Conservation (phyloP, 2,888 invertebrate genomes). For the Cacoxenus indagator region DNA sequence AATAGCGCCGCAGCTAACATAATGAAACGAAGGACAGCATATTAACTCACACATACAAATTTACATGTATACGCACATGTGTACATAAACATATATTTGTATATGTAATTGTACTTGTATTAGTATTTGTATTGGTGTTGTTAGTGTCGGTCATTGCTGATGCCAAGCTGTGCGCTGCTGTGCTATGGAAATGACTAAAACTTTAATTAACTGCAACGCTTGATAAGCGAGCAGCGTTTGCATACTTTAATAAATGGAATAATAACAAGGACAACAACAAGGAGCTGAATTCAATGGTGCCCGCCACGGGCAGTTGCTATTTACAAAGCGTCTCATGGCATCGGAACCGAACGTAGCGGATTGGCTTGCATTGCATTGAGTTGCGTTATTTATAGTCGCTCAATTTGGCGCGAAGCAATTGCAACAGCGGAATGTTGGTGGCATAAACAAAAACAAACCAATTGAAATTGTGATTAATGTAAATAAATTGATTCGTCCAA, state of each 20-base stretch:
- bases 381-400: constrained; percentile 2
- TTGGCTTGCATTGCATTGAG: too few species aligned
- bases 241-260: background rate
- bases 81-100: background rate
- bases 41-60: background rate
- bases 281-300: background rate
- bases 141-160: background rate
- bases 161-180: too few species aligned
- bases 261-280: background rate
- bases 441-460: background rate
- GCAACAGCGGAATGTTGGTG: background rate
- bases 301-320: constrained; percentile 1
- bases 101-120: background rate
- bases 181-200: background rate
- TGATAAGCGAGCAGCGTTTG: background rate
- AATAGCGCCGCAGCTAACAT: background rate
- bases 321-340: background rate
- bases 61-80: background rate
- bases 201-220: constrained; percentile 10
- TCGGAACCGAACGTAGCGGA: too few species aligned
- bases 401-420: background rate
- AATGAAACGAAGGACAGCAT: too few species aligned
- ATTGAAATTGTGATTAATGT: constrained; percentile 10
- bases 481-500: constrained; percentile 15
- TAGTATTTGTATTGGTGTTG: background rate